Evolutionary conservation across 2,888 invertebrate species (phyloP).

Genomic region (Seladonia tumulorum): DNA sequence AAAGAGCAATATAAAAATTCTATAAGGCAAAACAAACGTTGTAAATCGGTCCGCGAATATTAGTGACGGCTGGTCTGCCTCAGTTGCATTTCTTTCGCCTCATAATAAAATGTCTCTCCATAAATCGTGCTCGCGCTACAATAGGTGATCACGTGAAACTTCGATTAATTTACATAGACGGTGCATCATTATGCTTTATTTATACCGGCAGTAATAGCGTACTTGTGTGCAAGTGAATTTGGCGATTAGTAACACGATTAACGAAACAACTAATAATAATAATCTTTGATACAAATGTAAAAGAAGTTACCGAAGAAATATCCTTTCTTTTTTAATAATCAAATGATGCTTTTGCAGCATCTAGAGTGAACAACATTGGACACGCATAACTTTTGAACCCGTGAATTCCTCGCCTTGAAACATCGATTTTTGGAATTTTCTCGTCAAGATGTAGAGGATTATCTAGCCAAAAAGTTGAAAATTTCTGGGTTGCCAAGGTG

Average conservation of each 20-base stretch:
- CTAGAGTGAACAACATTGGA: neutral
- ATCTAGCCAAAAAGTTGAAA: too few relatives aligned
- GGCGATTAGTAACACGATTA: neutral
- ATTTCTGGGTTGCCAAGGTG: too few relatives aligned
- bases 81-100: neutral
- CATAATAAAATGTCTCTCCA: neutral
- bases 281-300: neutral
- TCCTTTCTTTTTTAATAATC: neutral
- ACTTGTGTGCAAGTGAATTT: neutral
- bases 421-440: too few relatives aligned
- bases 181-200: neutral
- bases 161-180: slow-evolving; percentile 2
- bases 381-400: too few relatives aligned
- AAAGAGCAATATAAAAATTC: neutral
- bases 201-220: neutral
- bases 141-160: slow-evolving; percentile 2
- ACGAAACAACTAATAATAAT: neutral
- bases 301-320: neutral
- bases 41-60: neutral
- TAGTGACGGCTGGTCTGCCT: neutral
- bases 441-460: too few relatives aligned
- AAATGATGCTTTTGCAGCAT: neutral
- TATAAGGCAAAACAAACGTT: neutral
- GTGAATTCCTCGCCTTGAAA: too few relatives aligned
- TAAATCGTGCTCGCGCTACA: neutral